Conservation (phyloP, 2,888 invertebrate species). For the Eristalis intricaria region DNA sequence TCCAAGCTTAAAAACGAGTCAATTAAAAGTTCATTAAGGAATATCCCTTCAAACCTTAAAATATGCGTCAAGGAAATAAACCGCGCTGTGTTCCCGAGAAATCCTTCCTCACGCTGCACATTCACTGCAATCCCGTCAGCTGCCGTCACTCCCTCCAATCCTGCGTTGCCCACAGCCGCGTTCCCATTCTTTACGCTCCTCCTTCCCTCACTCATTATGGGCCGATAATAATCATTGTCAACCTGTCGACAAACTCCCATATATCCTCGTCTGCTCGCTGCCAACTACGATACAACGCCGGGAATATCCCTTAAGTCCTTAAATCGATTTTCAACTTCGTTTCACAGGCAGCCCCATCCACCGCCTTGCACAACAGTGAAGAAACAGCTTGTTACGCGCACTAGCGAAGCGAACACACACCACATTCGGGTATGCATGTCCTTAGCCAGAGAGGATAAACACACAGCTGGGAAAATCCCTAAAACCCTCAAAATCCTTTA, state of each 20-base stretch:
- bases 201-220: constrained; percentile 13
- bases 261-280: constrained; percentile 1
- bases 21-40: too few species aligned
- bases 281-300: constrained; percentile 11
- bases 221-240: constrained; percentile 35
- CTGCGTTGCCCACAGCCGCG: neutral
- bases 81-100: neutral
- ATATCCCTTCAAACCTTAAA: neutral
- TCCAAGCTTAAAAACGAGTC: too few species aligned
- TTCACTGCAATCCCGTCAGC: neutral
- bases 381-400: constrained; percentile 34
- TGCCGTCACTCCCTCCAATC: neutral
- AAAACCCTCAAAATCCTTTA: constrained; percentile 39
- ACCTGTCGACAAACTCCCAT: constrained; percentile 27
- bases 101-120: too few species aligned
- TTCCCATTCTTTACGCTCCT: neutral
- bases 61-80: neutral
- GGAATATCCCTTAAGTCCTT: constrained; percentile 22
- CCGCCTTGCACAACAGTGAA: neutral
- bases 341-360: neutral
- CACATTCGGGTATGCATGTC: neutral
- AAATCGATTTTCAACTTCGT: constrained; percentile 51
- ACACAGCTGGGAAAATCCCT: neutral
- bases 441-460: constrained; percentile 12
- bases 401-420: constrained; percentile 1